A percentile compares a stretch with the other conserved stretches of the same genome.
Evolutionary conservation across 2,113 vertebrate genomes (phyloP).

Genomic region (Vireo altiloquus): DNA sequence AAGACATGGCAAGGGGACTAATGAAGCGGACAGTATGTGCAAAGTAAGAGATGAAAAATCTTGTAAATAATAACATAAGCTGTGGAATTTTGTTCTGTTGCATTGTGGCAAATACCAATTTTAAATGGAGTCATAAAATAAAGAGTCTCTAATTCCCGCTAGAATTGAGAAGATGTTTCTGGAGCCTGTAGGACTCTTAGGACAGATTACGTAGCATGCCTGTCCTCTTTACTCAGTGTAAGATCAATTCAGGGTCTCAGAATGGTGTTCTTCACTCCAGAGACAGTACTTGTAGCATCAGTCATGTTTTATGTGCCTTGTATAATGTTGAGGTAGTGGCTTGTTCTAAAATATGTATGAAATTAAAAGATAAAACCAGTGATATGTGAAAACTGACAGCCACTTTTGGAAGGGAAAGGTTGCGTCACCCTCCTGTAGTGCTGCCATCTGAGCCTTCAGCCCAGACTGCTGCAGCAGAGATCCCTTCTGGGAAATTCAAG

Average conservation of each 20-base stretch:
- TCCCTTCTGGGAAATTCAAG: background rate
- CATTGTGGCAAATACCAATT: background rate
- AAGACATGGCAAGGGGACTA: slow-evolving; percentile 83
- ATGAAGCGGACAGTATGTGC: slow-evolving; percentile 96
- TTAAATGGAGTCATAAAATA: background rate
- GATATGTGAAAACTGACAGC: background rate
- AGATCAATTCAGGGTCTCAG: background rate
- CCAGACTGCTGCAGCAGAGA: background rate
- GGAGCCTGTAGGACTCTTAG: background rate
- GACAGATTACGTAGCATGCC: background rate
- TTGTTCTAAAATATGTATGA: background rate
- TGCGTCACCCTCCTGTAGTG: background rate
- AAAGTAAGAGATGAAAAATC: slow-evolving; percentile 81
- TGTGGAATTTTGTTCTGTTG: background rate
- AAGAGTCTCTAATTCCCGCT: background rate
- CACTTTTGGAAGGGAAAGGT: background rate
- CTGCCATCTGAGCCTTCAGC: background rate
- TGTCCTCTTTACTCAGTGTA: background rate
- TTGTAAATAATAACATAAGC: background rate
- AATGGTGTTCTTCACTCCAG: background rate
- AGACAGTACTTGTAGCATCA: background rate
- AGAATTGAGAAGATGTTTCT: background rate
- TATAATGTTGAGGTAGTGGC: background rate
- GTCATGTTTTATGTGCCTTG: background rate
- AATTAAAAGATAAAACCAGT: background rate